phyloP scores from a whole-genome alignment of 2,888 invertebrate species.

The Metalampra italica region DNA sequence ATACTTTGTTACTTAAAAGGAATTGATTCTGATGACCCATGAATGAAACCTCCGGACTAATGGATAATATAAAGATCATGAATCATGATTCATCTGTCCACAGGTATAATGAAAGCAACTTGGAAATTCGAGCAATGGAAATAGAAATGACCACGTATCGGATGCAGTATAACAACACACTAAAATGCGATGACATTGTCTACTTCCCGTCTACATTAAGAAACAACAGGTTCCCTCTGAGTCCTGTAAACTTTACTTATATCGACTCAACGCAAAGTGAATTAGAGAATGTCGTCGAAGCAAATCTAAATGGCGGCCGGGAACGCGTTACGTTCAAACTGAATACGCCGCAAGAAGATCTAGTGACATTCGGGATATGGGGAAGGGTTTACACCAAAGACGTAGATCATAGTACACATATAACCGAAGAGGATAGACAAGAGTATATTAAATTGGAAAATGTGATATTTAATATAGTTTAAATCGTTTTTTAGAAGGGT shows the following conservation, averaged over 20 bases:
- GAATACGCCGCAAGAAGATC: constrained; percentile 48
- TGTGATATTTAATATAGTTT: constrained; percentile 30
- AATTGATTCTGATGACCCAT: no score
- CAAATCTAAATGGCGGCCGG: constrained; percentile 12
- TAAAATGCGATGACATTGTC: constrained; percentile 52
- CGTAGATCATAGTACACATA: constrained; percentile 41
- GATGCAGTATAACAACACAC: constrained; percentile 43
- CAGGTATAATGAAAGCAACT: constrained; percentile 63
- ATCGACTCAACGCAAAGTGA: constrained; percentile 13
- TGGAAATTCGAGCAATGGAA: constrained; percentile 59
- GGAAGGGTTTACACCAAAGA: constrained; percentile 69
- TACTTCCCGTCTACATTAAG: constrained; percentile 74
- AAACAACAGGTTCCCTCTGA: constrained; percentile 68
- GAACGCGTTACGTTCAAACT: constrained; percentile 40
- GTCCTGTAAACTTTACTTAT: constrained; percentile 45
- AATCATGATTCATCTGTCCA: no score
- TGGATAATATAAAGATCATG: no score
- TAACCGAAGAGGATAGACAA: constrained; percentile 38
- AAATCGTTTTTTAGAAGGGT: no score
- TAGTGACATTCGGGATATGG: constrained; percentile 70
- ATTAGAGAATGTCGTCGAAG: constrained; percentile 5
- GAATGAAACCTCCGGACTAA: no score
- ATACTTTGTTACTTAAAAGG: no score
- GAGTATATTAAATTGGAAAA: constrained; percentile 43
- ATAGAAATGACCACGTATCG: constrained; percentile 62